Base-by-base conservation (phyloP, 2,888 invertebrate species). In the Ichneumoninae sp. region DNA sequence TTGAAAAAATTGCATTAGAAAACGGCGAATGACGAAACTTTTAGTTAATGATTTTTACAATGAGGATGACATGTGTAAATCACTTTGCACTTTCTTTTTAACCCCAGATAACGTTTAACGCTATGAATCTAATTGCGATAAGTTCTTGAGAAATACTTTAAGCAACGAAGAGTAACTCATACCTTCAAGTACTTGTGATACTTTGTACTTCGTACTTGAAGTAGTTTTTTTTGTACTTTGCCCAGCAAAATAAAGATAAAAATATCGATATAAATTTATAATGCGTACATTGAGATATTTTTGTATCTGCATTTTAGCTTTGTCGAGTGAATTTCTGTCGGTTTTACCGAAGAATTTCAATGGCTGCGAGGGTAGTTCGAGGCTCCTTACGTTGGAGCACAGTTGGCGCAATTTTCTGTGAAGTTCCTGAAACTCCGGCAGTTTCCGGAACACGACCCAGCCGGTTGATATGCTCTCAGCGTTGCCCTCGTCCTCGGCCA, bases 261-360 rank as follows among this genome's bases (percentile, higher is more conserved):
- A n/a, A 30, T 13, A 60, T 16, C 0, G 33, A 5, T 16, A 65
- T 26, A 60, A 66, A 19, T 69, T 65, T 44, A 5, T 54, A 65
- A 22, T 82, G 74, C 95, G 94, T 94, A 97, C 97, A 94, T 97
- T 96, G 91, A 98, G 95, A 94, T 97, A 98, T 93, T 96, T 97
- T 94, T 98, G 97, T 91, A 98, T 96, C 93, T 97, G 96, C 86
- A 94, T 94, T 93, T 97, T 97, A 3, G 97, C 97, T 92, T 97
- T 97, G 87, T 98, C 97, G 89, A 98, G 93, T 1, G 97, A 96
- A 87, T 96, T 96, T 90, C 95, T 96, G 90, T 98, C 98, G 75
- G 96, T 96, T 93, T 98, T 98, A 26, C 97, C 96, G 91, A 98
- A 98, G 92, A 97, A 97, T 91, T 97, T 97, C 87, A 97, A 96